phyloP scores from a whole-genome alignment of 2,888 invertebrate species.

The Nemurella pictetii region DNA sequence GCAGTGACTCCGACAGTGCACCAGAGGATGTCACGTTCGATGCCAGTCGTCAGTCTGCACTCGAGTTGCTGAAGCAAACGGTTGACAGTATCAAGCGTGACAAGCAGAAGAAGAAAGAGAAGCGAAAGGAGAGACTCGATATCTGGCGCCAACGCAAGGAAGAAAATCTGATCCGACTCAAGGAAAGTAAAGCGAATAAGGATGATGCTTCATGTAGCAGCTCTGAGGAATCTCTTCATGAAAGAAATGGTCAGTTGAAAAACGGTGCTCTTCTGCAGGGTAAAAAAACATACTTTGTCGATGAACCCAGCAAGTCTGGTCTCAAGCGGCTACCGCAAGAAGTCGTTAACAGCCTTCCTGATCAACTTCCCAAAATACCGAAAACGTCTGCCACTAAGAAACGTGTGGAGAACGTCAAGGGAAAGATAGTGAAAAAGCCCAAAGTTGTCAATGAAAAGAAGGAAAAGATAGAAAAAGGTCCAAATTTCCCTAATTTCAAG shows the following conservation, averaged over 20 bases:
- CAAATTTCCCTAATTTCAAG: neutral
- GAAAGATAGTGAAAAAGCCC: neutral
- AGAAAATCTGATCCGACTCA: slow-evolving; percentile 41
- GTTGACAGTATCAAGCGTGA: slow-evolving; percentile 34
- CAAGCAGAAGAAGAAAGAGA: slow-evolving; percentile 36
- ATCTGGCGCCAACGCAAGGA: slow-evolving; percentile 38
- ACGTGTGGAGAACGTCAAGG: neutral
- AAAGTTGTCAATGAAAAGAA: neutral
- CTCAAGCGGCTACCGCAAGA: slow-evolving; percentile 25
- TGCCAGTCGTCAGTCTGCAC: slow-evolving; percentile 2
- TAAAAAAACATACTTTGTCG: slow-evolving; percentile 1
- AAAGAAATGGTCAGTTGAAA: slow-evolving; percentile 19
- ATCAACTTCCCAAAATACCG: neutral
- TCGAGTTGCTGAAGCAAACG: slow-evolving; percentile 31
- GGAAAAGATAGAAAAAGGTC: neutral
- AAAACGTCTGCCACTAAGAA: neutral
- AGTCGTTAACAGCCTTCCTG: slow-evolving; percentile 29
- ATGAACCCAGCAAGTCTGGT: neutral
- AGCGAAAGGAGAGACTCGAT: slow-evolving; percentile 37
- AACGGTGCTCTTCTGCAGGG: neutral
- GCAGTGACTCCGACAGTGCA: slow-evolving; percentile 37
- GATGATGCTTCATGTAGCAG: slow-evolving; percentile 41
- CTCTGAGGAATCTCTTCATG: slow-evolving; percentile 39
- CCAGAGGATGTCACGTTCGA: slow-evolving; percentile 37
- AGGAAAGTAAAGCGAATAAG: slow-evolving; percentile 39